A percentile compares a stretch with the other conserved stretches of the same genome.
These are phyloP conservation scores for Oryzias sinensis DNA, from an alignment of 2,797 vertebrate genomes.

Conservation along the genomic window DNA sequence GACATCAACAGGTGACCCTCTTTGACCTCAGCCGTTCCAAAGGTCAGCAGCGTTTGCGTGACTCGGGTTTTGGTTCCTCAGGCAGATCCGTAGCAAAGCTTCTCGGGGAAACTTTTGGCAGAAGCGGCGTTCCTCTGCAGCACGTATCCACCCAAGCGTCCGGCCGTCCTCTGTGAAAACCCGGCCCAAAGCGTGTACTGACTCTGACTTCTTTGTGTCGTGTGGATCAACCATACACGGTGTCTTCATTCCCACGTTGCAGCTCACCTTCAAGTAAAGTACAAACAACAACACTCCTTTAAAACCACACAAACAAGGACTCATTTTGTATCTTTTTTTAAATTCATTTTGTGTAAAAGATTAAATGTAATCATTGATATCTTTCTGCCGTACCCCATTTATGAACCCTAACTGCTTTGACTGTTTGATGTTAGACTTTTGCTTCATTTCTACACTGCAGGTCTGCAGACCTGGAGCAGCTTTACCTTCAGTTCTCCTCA, in stretches of 20 bases:
- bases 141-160: slow-evolving; percentile 20
- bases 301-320: not conserved
- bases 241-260: slow-evolving; percentile 40
- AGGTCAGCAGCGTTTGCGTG: not conserved
- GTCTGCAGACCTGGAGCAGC: slow-evolving; percentile 60
- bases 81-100: slow-evolving; percentile 46
- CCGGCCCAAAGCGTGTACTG: not conserved
- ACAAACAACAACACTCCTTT: not conserved
- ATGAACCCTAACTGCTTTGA: too few species aligned
- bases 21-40: not conserved
- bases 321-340: not conserved
- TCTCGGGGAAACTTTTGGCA: slow-evolving; percentile 27
- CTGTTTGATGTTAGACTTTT: too few species aligned
- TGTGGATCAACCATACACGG: slow-evolving; percentile 31
- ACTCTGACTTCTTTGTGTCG: slow-evolving; percentile 42
- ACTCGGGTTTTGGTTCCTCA: slow-evolving; percentile 11
- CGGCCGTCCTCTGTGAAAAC: not conserved
- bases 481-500: slow-evolving; percentile 66
- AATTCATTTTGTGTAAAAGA: too few species aligned
- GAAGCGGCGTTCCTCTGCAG: slow-evolving; percentile 43
- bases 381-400: too few species aligned
- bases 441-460: slow-evolving; percentile 8
- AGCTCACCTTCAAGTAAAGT: slow-evolving; percentile 47
- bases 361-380: too few species aligned
- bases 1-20: slow-evolving; percentile 56